These are phyloP conservation scores for Sphaeridia pumilis DNA, from an alignment of 2,888 invertebrate genomes.

Conservation along the genomic window DNA sequence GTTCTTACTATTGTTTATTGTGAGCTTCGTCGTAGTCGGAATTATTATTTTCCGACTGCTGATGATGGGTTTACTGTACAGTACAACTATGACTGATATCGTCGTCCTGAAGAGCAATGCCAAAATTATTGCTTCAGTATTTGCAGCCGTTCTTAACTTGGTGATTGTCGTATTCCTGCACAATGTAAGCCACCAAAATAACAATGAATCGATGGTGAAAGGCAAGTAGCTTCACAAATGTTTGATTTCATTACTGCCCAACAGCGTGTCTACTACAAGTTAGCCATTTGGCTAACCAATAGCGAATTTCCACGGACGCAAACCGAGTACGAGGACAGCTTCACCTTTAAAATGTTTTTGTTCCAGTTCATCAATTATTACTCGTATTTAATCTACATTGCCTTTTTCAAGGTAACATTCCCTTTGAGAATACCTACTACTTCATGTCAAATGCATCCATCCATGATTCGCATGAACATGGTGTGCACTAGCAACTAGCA, in stretches of 20 bases:
- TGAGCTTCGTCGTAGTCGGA: constrained; percentile 79
- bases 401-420: constrained; percentile 79
- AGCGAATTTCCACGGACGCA: constrained; percentile 89
- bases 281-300: constrained; percentile 76
- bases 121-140: constrained; percentile 82
- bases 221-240: too few relatives aligned
- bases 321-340: constrained; percentile 93
- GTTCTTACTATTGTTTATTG: constrained; percentile 49
- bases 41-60: constrained; percentile 78
- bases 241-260: too few relatives aligned
- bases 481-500: too few relatives aligned
- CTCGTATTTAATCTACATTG: constrained; percentile 95
- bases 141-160: constrained; percentile 87
- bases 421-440: too few relatives aligned
- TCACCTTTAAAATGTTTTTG: constrained; percentile 94
- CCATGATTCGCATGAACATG: too few relatives aligned
- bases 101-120: constrained; percentile 51
- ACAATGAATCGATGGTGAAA: too few relatives aligned
- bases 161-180: constrained; percentile 87
- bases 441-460: too few relatives aligned
- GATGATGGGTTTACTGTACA: constrained; percentile 58
- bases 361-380: constrained; percentile 99
- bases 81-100: constrained; percentile 12
- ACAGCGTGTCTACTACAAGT: constrained; percentile 56
- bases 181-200: constrained; percentile 55